Evolutionary conservation across 2,113 vertebrate species (phyloP).

Genomic region (Laticauda colubrina): DNA sequence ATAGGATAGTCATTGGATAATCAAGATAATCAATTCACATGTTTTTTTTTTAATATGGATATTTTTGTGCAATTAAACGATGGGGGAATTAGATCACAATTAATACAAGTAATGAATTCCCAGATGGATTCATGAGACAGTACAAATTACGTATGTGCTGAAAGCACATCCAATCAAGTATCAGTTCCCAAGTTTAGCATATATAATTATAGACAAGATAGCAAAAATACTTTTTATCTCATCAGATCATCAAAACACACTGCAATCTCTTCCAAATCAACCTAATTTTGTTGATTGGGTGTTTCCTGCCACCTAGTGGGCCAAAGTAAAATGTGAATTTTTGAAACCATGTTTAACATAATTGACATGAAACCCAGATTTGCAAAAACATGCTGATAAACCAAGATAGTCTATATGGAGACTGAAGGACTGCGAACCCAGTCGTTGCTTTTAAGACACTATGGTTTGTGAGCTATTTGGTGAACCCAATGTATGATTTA

Average conservation of each 20-base stretch:
- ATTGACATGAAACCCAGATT: background rate
- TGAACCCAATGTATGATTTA: background rate
- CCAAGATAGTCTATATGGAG: background rate
- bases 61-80: background rate
- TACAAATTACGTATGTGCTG: background rate
- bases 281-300: background rate
- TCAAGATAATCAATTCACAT: background rate
- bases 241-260: background rate
- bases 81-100: background rate
- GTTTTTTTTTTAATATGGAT: background rate
- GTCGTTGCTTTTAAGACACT: background rate
- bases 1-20: background rate
- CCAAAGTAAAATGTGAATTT: background rate
- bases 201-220: background rate
- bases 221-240: conserved; percentile 5
- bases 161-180: background rate
- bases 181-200: background rate
- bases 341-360: background rate
- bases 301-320: conserved; percentile 16
- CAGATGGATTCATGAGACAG: background rate
- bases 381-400: background rate
- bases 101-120: background rate
- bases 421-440: background rate
- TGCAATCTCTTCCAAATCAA: background rate
- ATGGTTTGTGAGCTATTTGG: background rate